Conservation (phyloP, 2,797 vertebrate genomes). For the Cyclopterus lumpus region DNA sequence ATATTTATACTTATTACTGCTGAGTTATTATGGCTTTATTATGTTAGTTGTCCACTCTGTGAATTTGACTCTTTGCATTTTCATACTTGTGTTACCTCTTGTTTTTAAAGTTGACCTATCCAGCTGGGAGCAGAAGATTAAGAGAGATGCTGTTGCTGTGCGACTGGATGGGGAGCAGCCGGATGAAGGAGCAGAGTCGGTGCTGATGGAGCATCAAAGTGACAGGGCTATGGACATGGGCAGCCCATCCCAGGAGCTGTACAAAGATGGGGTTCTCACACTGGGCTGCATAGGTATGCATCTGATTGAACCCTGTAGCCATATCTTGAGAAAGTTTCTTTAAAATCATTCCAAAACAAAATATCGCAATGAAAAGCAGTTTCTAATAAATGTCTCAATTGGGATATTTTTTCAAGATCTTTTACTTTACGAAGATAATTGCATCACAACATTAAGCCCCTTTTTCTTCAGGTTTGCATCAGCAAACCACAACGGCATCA, state of each 20-base stretch:
- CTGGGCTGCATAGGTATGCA: slow-evolving; percentile 90
- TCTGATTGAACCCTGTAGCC: not conserved
- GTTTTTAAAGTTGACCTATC: slow-evolving; percentile 86
- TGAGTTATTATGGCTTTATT: not conserved
- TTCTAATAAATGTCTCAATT: not conserved
- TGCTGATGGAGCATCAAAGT: slow-evolving; percentile 89
- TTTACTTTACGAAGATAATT: not conserved
- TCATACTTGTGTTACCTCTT: slow-evolving; percentile 13
- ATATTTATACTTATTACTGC: not conserved
- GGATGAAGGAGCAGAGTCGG: slow-evolving; percentile 78
- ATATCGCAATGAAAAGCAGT: not conserved
- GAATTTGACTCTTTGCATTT: not conserved
- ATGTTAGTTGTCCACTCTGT: not conserved
- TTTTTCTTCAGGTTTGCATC: not conserved
- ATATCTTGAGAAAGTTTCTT: not conserved
- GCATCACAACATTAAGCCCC: not conserved
- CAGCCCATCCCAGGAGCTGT: slow-evolving; percentile 84
- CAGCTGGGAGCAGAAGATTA: slow-evolving; percentile 94
- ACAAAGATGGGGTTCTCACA: slow-evolving; percentile 92
- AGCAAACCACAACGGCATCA: not conserved
- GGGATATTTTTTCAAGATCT: not conserved
- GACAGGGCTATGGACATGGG: slow-evolving; percentile 89
- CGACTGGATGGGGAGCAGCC: slow-evolving; percentile 75
- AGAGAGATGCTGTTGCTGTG: slow-evolving; percentile 84
- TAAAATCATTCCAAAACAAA: not conserved